Evolutionary conservation across 1,140 invertebrate genomes (phyloP), one percentile per base, ranked within the genome.

Genomic region (Panagrolaimus sp.): DNA sequence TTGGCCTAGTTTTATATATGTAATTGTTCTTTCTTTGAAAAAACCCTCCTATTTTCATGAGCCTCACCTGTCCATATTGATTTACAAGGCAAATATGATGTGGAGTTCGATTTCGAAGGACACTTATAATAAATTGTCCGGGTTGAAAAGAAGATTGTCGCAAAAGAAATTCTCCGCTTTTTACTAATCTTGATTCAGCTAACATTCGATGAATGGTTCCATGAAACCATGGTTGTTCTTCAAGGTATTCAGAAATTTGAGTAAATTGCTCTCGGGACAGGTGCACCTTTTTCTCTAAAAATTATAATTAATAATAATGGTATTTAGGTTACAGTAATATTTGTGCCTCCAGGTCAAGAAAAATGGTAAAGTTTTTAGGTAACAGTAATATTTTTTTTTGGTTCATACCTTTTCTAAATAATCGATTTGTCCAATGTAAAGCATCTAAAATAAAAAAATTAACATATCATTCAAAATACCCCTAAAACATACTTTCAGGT

Each of bases 161-260:
- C 52, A 58, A 10, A 28, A 58, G 52, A 28, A 58, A 58, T 58
- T 58, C 52, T 21, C 52, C 52, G 17, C 17, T 28, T 28, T 58
- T 58, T 12, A 58, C 52, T 21, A 58, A n/a, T 6, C 52, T 58
- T 21, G 52, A 21, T 58, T 58, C 52, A 58, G 52, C 52, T 21
- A 58, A 28, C 52, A 26, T 28, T 58, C 52, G 52, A 58, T 28
- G 52, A 21, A 58, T 28, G n/a, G 52, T 58, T 17, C 52, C 52
- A 58, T 58, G 52, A 28, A 58, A 58, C 52, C 52, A 58, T 21
- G 52, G 52, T n/a, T 58, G 52, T 10, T 26, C 21, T 21, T 21
- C 21, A 21, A 58, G 52, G 17, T 58, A 58, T 58, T 58, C 52
- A 4, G 21, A 26, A 12, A 58, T 21, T 58, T 58, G 52, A 14